Conservation (phyloP, 2,797 vertebrate genomes). For the Darevskia nairensis region DNA sequence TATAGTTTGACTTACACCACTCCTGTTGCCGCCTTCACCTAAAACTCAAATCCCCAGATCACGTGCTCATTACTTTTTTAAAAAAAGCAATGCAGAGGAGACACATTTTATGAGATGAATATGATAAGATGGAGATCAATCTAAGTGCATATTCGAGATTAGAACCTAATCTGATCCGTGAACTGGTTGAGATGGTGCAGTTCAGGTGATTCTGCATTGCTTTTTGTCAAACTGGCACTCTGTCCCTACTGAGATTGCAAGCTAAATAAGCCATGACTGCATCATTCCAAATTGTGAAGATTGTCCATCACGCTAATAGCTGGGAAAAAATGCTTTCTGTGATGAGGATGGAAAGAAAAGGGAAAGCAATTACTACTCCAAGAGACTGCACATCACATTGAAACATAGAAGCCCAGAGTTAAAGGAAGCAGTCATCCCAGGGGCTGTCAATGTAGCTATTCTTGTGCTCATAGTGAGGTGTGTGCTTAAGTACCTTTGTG, state of each 20-base stretch:
- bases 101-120: no score
- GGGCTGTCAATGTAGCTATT: not conserved
- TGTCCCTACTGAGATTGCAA: not conserved
- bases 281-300: not conserved
- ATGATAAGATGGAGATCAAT: no score
- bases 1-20: no score
- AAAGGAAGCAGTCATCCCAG: not conserved
- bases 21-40: no score
- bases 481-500: conserved; percentile 25
- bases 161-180: no score
- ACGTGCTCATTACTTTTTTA: no score
- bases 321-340: not conserved
- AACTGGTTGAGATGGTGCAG: no score
- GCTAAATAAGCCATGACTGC: not conserved
- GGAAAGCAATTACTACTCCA: not conserved
- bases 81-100: no score
- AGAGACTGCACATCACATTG: not conserved
- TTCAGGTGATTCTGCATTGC: no score
- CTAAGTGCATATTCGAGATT: no score
- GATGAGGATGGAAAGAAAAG: not conserved
- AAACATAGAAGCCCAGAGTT: not conserved
- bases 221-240: no score
- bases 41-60: no score
- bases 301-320: not conserved
- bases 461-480: not conserved